Evolutionary conservation across 2,888 invertebrate genomes (phyloP).

Genomic region (Andricus quercusramuli): DNA sequence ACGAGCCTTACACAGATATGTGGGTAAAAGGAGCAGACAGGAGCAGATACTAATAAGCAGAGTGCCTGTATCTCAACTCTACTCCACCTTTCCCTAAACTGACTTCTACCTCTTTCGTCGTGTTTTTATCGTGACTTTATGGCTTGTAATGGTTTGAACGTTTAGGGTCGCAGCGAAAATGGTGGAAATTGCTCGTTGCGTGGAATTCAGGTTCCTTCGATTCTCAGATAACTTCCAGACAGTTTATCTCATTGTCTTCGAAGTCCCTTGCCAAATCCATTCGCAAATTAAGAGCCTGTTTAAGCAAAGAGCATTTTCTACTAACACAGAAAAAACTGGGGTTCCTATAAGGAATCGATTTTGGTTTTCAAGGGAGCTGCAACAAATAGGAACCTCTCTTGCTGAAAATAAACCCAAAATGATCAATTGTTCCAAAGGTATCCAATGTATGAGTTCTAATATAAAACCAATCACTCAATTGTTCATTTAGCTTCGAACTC

Average conservation of each 20-base stretch:
- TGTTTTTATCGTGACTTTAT: slow-evolving; percentile 62
- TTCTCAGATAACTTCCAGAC: slow-evolving; percentile 45
- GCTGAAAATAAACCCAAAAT: too few relatives aligned
- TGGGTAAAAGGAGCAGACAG: slow-evolving; percentile 50
- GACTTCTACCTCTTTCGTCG: slow-evolving; percentile 51
- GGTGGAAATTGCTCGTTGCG: slow-evolving; percentile 54
- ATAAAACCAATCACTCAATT: too few relatives aligned
- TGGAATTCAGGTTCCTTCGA: slow-evolving; percentile 61
- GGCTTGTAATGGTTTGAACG: slow-evolving; percentile 61
- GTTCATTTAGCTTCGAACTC: too few relatives aligned
- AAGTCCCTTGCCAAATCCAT: background rate
- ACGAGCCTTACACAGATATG: slow-evolving; percentile 46
- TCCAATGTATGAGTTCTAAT: too few relatives aligned
- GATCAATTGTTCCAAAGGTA: too few relatives aligned
- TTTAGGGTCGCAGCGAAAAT: slow-evolving; percentile 58
- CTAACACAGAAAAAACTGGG: too few relatives aligned
- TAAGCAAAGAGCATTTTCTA: background rate
- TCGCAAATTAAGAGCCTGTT: background rate
- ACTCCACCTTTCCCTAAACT: slow-evolving; percentile 50
- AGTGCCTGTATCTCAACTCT: slow-evolving; percentile 41
- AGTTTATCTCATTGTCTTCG: slow-evolving; percentile 46
- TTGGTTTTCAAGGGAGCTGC: too few relatives aligned
- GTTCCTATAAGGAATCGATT: too few relatives aligned
- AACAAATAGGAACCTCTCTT: too few relatives aligned
- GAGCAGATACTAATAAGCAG: slow-evolving; percentile 48